Percentiles rank a stretch among this genome's conserved stretches.
Evolutionary conservation across 2,797 vertebrate genomes (phyloP).

Genomic region (Cynodonichthys magdalenae): DNA sequence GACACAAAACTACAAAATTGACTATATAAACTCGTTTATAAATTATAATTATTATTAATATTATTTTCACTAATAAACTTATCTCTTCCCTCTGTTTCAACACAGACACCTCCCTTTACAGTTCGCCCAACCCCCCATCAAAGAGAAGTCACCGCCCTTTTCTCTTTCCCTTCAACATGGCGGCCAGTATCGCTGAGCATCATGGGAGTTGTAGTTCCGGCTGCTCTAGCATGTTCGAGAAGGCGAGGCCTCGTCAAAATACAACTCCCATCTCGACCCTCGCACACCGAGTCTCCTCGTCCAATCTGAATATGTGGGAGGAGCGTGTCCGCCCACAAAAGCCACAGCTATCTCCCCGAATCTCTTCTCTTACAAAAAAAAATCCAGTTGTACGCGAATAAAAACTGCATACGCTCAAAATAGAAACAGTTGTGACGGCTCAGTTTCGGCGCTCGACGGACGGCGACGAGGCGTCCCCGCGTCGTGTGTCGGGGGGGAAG

Average conservation of each 20-base stretch:
- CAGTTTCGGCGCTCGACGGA: constrained; percentile 52
- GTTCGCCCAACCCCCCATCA: constrained; percentile 81
- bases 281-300: constrained; percentile 71
- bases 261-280: constrained; percentile 83
- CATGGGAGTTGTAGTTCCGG: constrained; percentile 73
- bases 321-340: constrained; percentile 85
- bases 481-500: constrained; percentile 34
- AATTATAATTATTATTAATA: too few relatives aligned
- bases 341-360: constrained; percentile 76
- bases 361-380: constrained; percentile 56
- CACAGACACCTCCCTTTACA: constrained; percentile 75
- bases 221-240: constrained; percentile 40
- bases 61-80: not conserved
- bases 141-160: constrained; percentile 76
- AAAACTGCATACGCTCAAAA: constrained; percentile 57
- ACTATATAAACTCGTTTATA: too few relatives aligned
- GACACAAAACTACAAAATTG: too few relatives aligned
- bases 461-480: constrained; percentile 55
- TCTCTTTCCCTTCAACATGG: constrained; percentile 75
- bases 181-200: constrained; percentile 47
- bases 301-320: constrained; percentile 88
- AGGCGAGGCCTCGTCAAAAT: constrained; percentile 75
- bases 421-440: constrained; percentile 51
- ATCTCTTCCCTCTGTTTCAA: not conserved
- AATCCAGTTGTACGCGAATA: constrained; percentile 72